Evolutionary conservation across 2,797 vertebrate species (phyloP).

Genomic region (Eremophila alpestris): DNA sequence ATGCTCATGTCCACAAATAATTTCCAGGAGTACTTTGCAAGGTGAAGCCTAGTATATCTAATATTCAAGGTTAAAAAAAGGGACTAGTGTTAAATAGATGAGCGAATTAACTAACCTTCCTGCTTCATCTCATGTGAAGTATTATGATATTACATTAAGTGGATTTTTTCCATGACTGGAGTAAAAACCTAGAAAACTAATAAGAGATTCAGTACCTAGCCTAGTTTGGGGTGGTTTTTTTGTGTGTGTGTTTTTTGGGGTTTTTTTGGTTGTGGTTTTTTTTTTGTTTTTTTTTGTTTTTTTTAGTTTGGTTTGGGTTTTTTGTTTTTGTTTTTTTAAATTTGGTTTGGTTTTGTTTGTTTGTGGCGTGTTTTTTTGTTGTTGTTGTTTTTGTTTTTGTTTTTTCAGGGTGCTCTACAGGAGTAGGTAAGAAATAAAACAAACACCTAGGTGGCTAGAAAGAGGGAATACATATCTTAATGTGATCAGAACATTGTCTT

Average conservation of each 20-base stretch:
- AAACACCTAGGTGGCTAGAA: neutral
- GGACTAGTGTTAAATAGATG: neutral
- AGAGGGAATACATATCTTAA: neutral
- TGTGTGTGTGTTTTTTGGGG: neutral
- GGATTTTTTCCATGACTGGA: neutral
- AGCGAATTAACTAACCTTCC: neutral
- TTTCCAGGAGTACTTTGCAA: neutral
- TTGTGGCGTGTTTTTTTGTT: too few species aligned
- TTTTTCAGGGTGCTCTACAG: neutral
- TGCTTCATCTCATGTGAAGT: neutral
- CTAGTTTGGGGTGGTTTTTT: neutral
- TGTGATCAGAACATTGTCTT: neutral
- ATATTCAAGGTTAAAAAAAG: neutral
- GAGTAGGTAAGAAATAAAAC: neutral
- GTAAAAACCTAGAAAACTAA: neutral
- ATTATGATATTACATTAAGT: neutral
- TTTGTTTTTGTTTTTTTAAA: neutral
- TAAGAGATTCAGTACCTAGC: neutral
- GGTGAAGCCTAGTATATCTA: neutral
- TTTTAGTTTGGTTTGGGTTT: neutral
- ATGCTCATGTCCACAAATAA: neutral
- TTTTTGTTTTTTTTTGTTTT: neutral
- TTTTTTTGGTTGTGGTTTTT: neutral
- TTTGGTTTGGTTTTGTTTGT: too few species aligned
- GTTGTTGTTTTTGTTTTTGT: neutral